Conservation (phyloP, 2,888 invertebrate genomes). For the Scaptomyza caliginosa region DNA sequence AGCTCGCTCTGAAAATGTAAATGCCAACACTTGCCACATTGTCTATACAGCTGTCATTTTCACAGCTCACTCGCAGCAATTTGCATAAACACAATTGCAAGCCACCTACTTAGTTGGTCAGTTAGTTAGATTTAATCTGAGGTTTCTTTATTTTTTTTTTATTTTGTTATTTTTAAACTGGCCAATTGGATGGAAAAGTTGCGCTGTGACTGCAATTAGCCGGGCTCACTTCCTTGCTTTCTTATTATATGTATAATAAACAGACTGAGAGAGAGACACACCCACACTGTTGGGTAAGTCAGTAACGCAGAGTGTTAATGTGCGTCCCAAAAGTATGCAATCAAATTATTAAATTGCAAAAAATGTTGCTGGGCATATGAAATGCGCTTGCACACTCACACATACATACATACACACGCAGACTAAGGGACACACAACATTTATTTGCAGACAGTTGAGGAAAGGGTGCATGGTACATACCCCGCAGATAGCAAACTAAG, state of each 20-base stretch:
- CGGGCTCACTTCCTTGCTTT: conserved; percentile 3
- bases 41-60: conserved; percentile 63
- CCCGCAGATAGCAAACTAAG: conserved; percentile 64
- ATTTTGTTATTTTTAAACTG: conserved; percentile 1
- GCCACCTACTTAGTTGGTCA: conserved; percentile 23
- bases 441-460: conserved; percentile 3
- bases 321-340: conserved; percentile 68
- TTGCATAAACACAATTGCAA: conserved; percentile 45
- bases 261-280: neutral
- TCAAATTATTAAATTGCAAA: conserved; percentile 71
- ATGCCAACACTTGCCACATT: conserved; percentile 31
- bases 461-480: neutral
- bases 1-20: neutral
- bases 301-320: conserved; percentile 65
- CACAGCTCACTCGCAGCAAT: conserved; percentile 25
- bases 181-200: conserved; percentile 50
- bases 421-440: neutral
- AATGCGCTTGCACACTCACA: conserved; percentile 18
- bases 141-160: conserved; percentile 6
- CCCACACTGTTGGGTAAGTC: neutral
- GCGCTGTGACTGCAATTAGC: conserved; percentile 42
- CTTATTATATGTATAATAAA: neutral
- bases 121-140: conserved; percentile 31
- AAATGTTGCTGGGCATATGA: conserved; percentile 55
- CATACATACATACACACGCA: conserved; percentile 7